phyloP scores from a whole-genome alignment of 1,140 invertebrate species.

The Halesus radiatus region DNA sequence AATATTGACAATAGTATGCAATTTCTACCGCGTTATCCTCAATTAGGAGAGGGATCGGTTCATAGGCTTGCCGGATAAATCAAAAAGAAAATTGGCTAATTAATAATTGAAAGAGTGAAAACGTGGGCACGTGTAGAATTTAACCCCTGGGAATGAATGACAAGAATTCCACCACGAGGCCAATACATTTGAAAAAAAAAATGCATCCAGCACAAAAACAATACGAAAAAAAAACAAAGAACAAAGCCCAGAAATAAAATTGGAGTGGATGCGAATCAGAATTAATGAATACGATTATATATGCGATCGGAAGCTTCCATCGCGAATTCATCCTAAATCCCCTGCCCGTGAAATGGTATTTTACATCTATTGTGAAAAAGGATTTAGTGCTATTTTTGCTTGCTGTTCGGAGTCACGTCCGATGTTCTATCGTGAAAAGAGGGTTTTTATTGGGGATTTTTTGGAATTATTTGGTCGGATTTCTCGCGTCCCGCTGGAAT shows the following conservation, averaged over 20 bases:
- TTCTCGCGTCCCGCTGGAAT: constrained; percentile 18
- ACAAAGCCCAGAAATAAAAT: constrained; percentile 35
- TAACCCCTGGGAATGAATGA: too few relatives aligned
- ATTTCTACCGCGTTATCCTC: too few relatives aligned
- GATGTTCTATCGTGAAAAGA: neutral
- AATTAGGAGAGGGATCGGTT: too few relatives aligned
- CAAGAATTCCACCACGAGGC: too few relatives aligned
- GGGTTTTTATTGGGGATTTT: constrained; percentile 19
- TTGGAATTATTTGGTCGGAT: constrained; percentile 28
- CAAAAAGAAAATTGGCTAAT: too few relatives aligned
- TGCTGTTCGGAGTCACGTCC: neutral
- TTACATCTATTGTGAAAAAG: neutral
- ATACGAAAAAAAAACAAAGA: constrained; percentile 28
- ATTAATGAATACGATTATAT: constrained; percentile 40
- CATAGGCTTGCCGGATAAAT: too few relatives aligned
- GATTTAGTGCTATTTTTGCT: constrained; percentile 6
- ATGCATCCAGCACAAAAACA: constrained; percentile 32
- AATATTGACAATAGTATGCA: too few relatives aligned
- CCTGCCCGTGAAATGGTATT: neutral
- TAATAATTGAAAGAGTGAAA: too few relatives aligned
- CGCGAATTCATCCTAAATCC: neutral
- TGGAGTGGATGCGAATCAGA: constrained; percentile 38
- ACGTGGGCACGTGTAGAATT: too few relatives aligned
- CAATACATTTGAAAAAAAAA: too few relatives aligned
- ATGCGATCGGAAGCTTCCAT: neutral